phyloP scores from a whole-genome alignment of 2,113 vertebrate species.

The Eudorcas thomsonii region DNA sequence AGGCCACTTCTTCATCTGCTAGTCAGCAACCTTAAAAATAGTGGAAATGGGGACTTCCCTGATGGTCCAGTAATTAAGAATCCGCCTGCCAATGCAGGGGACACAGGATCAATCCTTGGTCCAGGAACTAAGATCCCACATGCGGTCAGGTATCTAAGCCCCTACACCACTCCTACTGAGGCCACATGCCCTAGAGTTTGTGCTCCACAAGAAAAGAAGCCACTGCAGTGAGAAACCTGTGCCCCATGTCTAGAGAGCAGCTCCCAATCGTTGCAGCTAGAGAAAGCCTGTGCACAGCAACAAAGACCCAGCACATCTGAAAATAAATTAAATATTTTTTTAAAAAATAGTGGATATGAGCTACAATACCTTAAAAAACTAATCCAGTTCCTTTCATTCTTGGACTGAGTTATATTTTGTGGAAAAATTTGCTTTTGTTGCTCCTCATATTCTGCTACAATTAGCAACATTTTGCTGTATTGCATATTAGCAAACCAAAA shows the following conservation, averaged over 20 bases:
- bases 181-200: neutral
- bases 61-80: neutral
- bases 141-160: neutral
- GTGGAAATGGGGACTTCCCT: neutral
- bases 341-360: neutral
- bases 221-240: neutral
- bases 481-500: slow-evolving; percentile 21
- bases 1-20: neutral
- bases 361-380: neutral
- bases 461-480: neutral
- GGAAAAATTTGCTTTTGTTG: neutral
- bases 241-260: neutral
- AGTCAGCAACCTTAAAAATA: neutral
- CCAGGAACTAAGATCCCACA: neutral
- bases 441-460: neutral
- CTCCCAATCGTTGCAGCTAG: neutral
- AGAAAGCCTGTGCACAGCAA: neutral
- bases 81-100: neutral
- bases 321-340: neutral
- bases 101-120: neutral
- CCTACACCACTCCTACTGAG: neutral
- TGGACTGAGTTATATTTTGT: neutral
- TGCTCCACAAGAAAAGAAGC: neutral
- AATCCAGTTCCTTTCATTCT: neutral
- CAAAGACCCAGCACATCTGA: neutral